Evolutionary conservation across 2,888 invertebrate genomes (phyloP), one percentile per base, ranked within the genome.

Genomic region (Horisme vitalbata): DNA sequence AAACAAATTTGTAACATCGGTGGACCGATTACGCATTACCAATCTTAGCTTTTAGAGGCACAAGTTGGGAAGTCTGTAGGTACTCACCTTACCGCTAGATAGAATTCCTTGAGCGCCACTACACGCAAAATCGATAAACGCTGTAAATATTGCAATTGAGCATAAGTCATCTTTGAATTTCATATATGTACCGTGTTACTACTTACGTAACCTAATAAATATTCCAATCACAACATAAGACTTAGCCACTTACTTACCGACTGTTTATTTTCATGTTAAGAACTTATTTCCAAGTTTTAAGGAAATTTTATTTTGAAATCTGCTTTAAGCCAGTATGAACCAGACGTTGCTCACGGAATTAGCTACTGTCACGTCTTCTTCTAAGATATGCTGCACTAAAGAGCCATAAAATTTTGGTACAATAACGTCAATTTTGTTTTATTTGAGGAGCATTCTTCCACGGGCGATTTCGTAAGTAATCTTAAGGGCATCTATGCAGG

Each of bases 401-500:
- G 51, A 55, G 39, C 44, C 51, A 45, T 56, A 68, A 63, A 67
- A 63, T 64, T 69, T 68, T 59, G 58, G 62, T 63, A 65, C 74
- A 76, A 75, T 75, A 73, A 74, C 63, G 58, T 59, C 41, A 47
- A 58, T 63, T 72, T 67, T 64, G 49, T 23, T 30, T 56, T 52
- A 33, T 27, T 15, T 28, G 28, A 11, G 3, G 9, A 24, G 10
- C 26, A 26, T 15, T 28, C 79, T 73, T 83, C 59, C 86, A 86
- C 81, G 84, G 55, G 56, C 48, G 47, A 71, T 87, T 86, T 80
- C 83, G 83, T 82, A 79, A 86, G 53, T 70, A 76, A 81, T 84
- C 85, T 77, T 59, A 70, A 75, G 81, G 71, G 77, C 84, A 84
- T 86, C 85, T 24, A 23, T 58, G 65, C 70, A 71, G 66, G 72